Evolutionary conservation across 2,113 vertebrate genomes (phyloP).

Genomic region (Chroicocephalus ridibundus): DNA sequence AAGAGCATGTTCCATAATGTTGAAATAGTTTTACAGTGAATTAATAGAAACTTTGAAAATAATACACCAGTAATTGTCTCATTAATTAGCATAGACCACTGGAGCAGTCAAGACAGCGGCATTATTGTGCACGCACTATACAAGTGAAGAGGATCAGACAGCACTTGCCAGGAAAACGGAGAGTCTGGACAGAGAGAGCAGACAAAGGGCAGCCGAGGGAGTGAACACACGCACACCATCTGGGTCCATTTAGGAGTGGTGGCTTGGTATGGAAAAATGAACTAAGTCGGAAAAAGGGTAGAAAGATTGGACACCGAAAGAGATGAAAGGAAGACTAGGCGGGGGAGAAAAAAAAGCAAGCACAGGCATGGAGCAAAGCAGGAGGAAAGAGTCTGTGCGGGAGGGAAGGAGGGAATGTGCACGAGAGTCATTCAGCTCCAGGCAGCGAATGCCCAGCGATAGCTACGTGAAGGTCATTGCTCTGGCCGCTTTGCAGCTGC

Average conservation of each 20-base stretch:
- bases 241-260: background rate
- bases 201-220: background rate
- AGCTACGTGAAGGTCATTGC: background rate
- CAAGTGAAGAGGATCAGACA: background rate
- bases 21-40: background rate
- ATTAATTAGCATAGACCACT: background rate
- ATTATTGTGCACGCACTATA: background rate
- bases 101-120: fast-evolving
- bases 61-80: background rate
- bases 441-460: background rate
- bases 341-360: background rate
- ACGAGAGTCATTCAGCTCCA: background rate
- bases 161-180: background rate
- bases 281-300: background rate
- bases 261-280: fast-evolving
- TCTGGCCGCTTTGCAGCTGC: conserved; percentile 15
- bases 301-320: background rate
- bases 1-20: background rate
- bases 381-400: background rate
- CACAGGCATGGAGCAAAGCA: background rate
- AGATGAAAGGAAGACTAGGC: background rate
- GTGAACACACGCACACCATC: background rate
- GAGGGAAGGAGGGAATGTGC: background rate
- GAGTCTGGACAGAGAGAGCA: background rate
- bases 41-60: background rate